These are phyloP conservation scores for Drosophila pseudoananassae DNA, from an alignment of 1,140 invertebrate genomes.

Conservation along the genomic window DNA sequence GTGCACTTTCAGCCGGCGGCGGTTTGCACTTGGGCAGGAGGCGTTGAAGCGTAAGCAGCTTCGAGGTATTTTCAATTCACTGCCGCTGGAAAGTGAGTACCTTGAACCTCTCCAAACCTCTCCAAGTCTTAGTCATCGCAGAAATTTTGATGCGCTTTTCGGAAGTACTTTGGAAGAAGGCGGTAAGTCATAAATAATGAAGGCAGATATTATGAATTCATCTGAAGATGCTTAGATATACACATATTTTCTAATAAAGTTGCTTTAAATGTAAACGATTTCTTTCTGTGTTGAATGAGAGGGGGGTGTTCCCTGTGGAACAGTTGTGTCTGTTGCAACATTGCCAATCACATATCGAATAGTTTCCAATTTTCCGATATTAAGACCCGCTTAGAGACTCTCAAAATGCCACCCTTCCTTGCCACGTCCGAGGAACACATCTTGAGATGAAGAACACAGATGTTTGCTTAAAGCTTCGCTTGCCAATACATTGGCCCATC, in stretches of 20 bases:
- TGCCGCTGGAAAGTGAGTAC: conserved; percentile 20
- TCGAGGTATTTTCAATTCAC: conserved; percentile 56
- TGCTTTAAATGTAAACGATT: neutral
- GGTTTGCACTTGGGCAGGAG: conserved; percentile 49
- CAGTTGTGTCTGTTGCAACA: conserved; percentile 17
- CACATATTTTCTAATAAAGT: neutral
- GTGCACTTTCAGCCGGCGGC: conserved; percentile 49
- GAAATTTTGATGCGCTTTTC: conserved; percentile 28
- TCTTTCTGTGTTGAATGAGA: neutral
- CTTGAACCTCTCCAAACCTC: neutral
- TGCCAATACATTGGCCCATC: conserved; percentile 56
- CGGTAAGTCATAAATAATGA: conserved; percentile 45
- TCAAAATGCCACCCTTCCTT: conserved; percentile 7
- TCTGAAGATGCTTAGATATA: conserved; percentile 5
- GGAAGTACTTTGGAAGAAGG: conserved; percentile 28
- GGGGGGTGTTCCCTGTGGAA: neutral
- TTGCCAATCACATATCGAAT: conserved; percentile 46
- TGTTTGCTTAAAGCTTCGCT: conserved; percentile 53
- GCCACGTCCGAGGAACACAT: neutral
- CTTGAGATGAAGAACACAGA: conserved; percentile 39
- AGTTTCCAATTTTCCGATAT: conserved; percentile 45
- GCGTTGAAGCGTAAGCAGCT: conserved; percentile 67
- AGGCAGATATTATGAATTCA: conserved; percentile 44
- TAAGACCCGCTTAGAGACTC: conserved; percentile 46
- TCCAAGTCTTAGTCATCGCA: neutral